Conservation (phyloP, 2,113 vertebrate genomes). For the Gobio gobio region DNA sequence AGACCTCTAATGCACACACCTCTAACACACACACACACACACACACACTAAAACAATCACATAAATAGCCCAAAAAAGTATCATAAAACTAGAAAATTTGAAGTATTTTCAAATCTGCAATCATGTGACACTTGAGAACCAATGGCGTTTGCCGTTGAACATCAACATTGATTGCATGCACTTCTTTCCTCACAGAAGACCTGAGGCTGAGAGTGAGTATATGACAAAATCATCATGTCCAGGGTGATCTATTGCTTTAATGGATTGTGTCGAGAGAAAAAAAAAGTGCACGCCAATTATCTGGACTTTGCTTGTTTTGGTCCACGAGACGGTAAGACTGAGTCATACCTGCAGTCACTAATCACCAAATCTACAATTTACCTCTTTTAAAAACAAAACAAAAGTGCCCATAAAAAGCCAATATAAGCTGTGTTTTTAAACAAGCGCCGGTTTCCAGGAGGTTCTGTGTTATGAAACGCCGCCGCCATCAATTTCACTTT, state of each 20-base stretch:
- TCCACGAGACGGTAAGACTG: conserved; percentile 10
- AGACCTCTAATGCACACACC: too few species aligned
- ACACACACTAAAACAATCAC: too few species aligned
- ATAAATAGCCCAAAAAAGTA: neutral
- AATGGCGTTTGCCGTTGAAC: neutral
- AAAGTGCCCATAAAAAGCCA: conserved; percentile 10
- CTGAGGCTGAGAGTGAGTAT: neutral
- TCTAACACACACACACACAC: too few species aligned
- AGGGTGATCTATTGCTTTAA: neutral
- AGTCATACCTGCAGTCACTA: conserved; percentile 24
- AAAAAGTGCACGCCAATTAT: neutral
- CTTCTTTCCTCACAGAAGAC: neutral
- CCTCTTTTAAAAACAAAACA: conserved; percentile 4
- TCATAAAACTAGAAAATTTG: neutral
- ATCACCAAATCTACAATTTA: conserved; percentile 21
- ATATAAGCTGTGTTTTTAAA: conserved; percentile 7
- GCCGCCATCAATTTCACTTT: conserved; percentile 19
- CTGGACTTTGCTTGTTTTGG: conserved; percentile 42
- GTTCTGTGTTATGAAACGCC: neutral
- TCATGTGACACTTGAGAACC: neutral
- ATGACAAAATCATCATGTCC: neutral
- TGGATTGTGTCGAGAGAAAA: neutral
- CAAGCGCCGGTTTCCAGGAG: neutral
- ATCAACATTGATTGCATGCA: neutral
- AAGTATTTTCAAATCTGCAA: neutral